Conservation (phyloP, 2,797 vertebrate species). For the Moxostoma hubbsi region DNA sequence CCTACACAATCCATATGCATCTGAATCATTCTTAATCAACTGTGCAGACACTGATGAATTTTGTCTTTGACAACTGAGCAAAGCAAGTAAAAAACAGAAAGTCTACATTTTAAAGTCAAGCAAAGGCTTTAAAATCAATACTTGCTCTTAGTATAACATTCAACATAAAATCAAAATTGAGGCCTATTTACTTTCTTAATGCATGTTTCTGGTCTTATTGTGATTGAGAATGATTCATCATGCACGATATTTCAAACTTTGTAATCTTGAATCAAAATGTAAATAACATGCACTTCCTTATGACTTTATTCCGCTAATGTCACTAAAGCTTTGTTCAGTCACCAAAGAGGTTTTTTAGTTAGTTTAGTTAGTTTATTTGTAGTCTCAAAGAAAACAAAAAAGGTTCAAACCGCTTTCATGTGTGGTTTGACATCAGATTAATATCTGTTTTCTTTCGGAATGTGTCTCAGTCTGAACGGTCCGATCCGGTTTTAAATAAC, state of each 20-base stretch:
- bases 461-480: too few relatives aligned
- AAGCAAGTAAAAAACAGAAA: constrained; percentile 8
- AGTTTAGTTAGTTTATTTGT: too few relatives aligned
- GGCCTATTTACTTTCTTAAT: neutral
- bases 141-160: neutral
- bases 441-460: too few relatives aligned
- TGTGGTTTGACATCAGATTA: too few relatives aligned
- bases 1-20: constrained; percentile 56
- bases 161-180: neutral
- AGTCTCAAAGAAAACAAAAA: too few relatives aligned
- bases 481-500: neutral
- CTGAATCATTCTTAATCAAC: constrained; percentile 56
- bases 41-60: constrained; percentile 46
- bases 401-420: too few relatives aligned
- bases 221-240: neutral
- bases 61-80: constrained; percentile 27
- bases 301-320: too few relatives aligned
- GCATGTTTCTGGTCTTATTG: neutral
- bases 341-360: too few relatives aligned
- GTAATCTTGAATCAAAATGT: neutral
- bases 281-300: neutral
- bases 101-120: constrained; percentile 5
- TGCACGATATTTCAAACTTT: neutral
- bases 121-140: neutral
- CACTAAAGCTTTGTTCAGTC: too few relatives aligned